These are phyloP conservation scores for Hydra vulgaris DNA, from an alignment of 30 jellyfish, hydroid and myxozoan species.

Conservation along the genomic window DNA sequence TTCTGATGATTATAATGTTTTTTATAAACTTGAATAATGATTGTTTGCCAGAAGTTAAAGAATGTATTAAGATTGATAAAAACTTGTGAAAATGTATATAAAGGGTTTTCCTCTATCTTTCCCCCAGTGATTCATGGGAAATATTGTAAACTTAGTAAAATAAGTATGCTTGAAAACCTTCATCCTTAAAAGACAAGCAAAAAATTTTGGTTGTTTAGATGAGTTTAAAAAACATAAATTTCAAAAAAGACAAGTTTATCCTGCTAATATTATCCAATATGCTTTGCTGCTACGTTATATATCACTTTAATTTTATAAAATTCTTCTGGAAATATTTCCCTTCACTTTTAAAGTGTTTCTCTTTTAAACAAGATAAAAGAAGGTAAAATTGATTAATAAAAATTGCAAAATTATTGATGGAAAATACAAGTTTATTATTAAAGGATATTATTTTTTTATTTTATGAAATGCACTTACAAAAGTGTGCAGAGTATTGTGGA, in stretches of 20 bases:
- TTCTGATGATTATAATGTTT: background rate
- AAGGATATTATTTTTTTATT: background rate
- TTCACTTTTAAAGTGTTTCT: background rate
- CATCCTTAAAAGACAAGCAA: background rate
- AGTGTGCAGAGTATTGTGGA: too few species aligned
- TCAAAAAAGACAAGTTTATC: too few species aligned
- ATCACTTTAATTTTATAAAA: background rate
- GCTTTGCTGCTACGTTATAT: background rate
- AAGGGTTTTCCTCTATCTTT: background rate
- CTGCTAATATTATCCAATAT: background rate
- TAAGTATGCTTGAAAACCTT: conserved; percentile 2
- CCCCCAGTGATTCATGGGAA: background rate
- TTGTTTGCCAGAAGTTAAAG: background rate
- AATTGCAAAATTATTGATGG: background rate
- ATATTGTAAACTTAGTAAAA: background rate
- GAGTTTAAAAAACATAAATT: too few species aligned
- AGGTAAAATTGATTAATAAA: background rate
- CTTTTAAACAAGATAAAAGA: background rate
- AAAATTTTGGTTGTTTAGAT: background rate
- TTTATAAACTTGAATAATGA: background rate
- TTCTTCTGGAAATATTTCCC: background rate
- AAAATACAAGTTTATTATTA: too few species aligned
- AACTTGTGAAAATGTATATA: background rate
- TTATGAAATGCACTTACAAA: conserved; percentile 1
- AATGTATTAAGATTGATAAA: background rate